Base-by-base conservation (phyloP, 2,113 vertebrate genomes). In the Mormyrus iriodes region DNA sequence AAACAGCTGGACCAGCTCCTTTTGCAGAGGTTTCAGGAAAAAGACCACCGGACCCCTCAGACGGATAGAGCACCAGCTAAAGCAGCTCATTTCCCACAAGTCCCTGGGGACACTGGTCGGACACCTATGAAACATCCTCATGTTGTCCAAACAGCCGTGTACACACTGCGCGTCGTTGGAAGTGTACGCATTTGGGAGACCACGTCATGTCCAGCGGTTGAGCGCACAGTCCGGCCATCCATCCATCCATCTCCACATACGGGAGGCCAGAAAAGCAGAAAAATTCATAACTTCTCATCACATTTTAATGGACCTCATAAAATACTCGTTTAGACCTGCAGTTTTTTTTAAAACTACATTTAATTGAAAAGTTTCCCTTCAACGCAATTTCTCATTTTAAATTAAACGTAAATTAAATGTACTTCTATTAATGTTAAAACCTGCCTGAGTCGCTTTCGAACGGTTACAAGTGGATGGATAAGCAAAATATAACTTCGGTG, bases 291-390 rank as follows among this genome's bases (percentile, higher is more conserved):
- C 3, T 9, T 48, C 53, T 19, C 35, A 31, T 61, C 27, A 27
- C 58, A 55, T 89, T n/a, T 48, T 85, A 10, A 85, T 31, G 19
- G 35, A 42, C 82, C n/a, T 89, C 82, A 46, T 85, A 46, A 89
- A 85, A 85, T 6, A 85, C 9, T 6, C 44, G 55, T 89, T 44
- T 42, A 10, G 52, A 27, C 27, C 17, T 55, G 44, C 4, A 83
- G 53, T 52, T 52, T 27, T 73, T 7, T 21, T 15, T 15, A n/a
- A 35, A 21, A 55, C 31, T 21, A 53, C 4, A 27, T 35, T 17
- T 24, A 48, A 84, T 13, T 84, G 44, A n/a, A 17, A 46, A 44
- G 42, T 24, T 44, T 42, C 13, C 76, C 2, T 82, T 84, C 39
- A 48, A n/a, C 21, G 39, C 17, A 24, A n/a, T 84, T 48, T 12